Evolutionary conservation across 2,888 invertebrate species (phyloP), one percentile per base, ranked within the genome.

Genomic region (Nymphalis polychloros): DNA sequence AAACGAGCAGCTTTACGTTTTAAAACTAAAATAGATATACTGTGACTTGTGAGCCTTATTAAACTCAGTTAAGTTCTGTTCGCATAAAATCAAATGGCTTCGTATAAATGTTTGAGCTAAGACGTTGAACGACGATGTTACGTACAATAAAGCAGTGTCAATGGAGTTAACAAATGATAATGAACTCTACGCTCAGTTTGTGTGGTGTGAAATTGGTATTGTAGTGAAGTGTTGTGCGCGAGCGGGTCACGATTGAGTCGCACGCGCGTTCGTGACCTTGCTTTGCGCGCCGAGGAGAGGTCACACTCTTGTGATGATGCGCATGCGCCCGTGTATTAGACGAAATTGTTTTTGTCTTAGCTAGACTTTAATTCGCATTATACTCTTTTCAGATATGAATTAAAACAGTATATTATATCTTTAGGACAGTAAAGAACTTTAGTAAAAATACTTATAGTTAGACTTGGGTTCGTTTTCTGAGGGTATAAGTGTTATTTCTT

Each of bases 191-290:
- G 85, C 65, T 79, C 78, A 85, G 81, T 80, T 77, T 73, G 75
- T 73, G 81, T 85, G 76, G 85, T 84, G 78, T 86, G 84, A 80
- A 83, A 86, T 79, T 89, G 77, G 84, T 75, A 71, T 77, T 76
- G 83, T 79, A 73, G 81, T 81, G 76, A 80, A 77, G 79, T 72
- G 74, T 80, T 79, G 88, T 87, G 84, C 88, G 86, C 86, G 90
- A 89, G 84, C 93, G 90, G 92, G 93, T 93, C 92, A 92, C 92
- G 91, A 92, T 85, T 85, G 83, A 84, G 81, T 84, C 86, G 90
- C 90, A 91, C 91, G 92, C 91, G 91, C 89, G 92, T 87, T 92
- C 92, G 89, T 92, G 92, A 92, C 92, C 92, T 92, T 92, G 92
- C 88, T 85, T 88, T 87, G 88, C 85, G 88, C 88, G 87, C 88